Percentiles rank a stretch among this genome's conserved stretches.
These are phyloP conservation scores for Drosophila kohkoa DNA, from an alignment of 1,140 invertebrate species.

Conservation along the genomic window DNA sequence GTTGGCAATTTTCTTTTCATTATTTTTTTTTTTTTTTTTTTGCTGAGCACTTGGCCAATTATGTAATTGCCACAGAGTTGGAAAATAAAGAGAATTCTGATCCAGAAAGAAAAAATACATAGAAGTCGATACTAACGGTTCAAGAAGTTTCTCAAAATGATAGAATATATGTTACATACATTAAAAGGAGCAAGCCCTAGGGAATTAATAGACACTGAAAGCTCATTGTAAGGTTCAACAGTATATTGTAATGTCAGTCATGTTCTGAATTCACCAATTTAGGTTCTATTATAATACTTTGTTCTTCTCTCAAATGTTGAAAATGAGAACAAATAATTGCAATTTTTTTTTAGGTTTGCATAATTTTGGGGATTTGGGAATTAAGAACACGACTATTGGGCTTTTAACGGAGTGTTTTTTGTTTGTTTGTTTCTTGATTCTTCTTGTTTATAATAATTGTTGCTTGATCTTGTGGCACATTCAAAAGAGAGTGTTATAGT, in stretches of 20 bases:
- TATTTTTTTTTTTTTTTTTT: constrained; percentile 16
- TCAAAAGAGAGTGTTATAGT: constrained; percentile 65
- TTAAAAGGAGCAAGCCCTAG: constrained; percentile 24
- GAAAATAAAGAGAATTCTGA: constrained; percentile 27
- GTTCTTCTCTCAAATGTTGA: neutral
- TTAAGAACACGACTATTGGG: constrained; percentile 44
- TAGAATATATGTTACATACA: neutral
- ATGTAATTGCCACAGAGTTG: constrained; percentile 38
- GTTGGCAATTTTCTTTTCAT: constrained; percentile 31
- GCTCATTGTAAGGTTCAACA: constrained; percentile 38
- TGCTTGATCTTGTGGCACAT: constrained; percentile 69
- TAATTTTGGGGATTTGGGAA: constrained; percentile 13
- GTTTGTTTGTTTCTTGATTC: neutral
- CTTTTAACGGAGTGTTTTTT: constrained; percentile 22
- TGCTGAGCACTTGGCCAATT: constrained; percentile 55
- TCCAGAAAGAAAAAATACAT: neutral
- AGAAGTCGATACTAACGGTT: constrained; percentile 4
- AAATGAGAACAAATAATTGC: neutral
- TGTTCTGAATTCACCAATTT: constrained; percentile 20
- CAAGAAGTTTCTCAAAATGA: constrained; percentile 7
- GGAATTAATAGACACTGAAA: constrained; percentile 62
- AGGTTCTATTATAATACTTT: neutral
- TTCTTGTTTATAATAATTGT: constrained; percentile 15
- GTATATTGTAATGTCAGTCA: constrained; percentile 9
- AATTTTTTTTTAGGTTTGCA: neutral